Base-by-base conservation (phyloP, 2,113 vertebrate species). In the Holacanthus passer region DNA sequence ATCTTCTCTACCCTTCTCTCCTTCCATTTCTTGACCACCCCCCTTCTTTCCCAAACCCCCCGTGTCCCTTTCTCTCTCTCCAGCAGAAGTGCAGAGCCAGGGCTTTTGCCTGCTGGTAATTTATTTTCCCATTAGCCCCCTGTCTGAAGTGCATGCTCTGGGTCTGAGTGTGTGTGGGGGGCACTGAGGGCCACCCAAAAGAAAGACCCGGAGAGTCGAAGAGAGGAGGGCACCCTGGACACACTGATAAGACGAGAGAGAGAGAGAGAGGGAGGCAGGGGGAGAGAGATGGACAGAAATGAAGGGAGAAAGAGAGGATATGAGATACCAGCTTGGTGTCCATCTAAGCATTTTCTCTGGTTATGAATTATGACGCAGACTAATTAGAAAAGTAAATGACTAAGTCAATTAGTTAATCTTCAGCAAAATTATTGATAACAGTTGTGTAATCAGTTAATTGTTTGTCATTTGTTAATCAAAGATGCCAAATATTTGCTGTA, bases 41-140 rank as follows among this genome's bases (percentile, higher is more conserved):
- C 70, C 70, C 29, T 82, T 72, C 70, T 74, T 59, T 75, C 62
- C 20, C 74, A 69, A 27, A 3, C 52, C 72, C 52, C 22, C 72
- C 7, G 12, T 85, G 74, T 83, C 82, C 66, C 71, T 86, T 77
- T 69, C 63, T 62, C 60, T 79, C 85, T 90, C 80, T 83, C 63
- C 80, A 43, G 90, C 83, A 92, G 92, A 94, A 94, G 90, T 94
- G 93, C 93, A 82, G 90, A 90, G 92, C 85, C 86, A 92, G 92
- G 92, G 86, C 89, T 94, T 93, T 94, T 91, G 89, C 86, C 90
- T 88, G 86, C 90, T 92, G 92, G 93, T 94, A 93, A 94, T 94
- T 94, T 94, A 94, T 94, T 94, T 94, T 94, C 92, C 92, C 88
- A 94, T 94, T 93, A 94, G 91, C 90, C 93, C 88, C 91, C 88